Conservation (phyloP, 2,888 invertebrate species). For the Serrognathus titanus region DNA sequence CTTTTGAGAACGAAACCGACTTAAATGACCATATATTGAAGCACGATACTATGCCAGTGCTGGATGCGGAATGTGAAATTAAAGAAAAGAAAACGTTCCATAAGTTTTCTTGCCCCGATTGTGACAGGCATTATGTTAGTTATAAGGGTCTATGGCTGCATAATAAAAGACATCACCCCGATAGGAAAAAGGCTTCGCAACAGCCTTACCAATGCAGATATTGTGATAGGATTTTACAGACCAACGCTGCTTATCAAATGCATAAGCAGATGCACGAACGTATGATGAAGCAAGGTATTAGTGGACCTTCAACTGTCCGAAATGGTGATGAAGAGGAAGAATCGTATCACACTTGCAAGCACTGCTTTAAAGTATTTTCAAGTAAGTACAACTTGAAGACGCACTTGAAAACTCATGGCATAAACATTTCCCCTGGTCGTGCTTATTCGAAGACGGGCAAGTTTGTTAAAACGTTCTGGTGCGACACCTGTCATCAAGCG, state of each 20-base stretch:
- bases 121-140: constrained; percentile 51
- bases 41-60: constrained; percentile 39
- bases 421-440: constrained; percentile 39
- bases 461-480: constrained; percentile 49
- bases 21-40: constrained; percentile 38
- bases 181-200: constrained; percentile 26
- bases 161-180: constrained; percentile 38
- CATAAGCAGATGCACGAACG: constrained; percentile 43
- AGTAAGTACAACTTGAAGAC: constrained; percentile 46
- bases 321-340: constrained; percentile 33
- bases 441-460: constrained; percentile 29
- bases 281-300: constrained; percentile 8
- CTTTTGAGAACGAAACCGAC: constrained; percentile 53
- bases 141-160: constrained; percentile 42
- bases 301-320: not conserved
- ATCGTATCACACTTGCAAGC: constrained; percentile 48
- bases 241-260: constrained; percentile 37
- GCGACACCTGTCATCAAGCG: constrained; percentile 63
- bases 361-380: constrained; percentile 52
- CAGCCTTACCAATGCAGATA: constrained; percentile 31
- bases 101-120: constrained; percentile 50
- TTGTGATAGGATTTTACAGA: constrained; percentile 38
- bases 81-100: constrained; percentile 43
- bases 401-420: constrained; percentile 52
- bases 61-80: constrained; percentile 47